Base-by-base conservation (phyloP, 2,113 vertebrate species). In the Peromyscus californicus region DNA sequence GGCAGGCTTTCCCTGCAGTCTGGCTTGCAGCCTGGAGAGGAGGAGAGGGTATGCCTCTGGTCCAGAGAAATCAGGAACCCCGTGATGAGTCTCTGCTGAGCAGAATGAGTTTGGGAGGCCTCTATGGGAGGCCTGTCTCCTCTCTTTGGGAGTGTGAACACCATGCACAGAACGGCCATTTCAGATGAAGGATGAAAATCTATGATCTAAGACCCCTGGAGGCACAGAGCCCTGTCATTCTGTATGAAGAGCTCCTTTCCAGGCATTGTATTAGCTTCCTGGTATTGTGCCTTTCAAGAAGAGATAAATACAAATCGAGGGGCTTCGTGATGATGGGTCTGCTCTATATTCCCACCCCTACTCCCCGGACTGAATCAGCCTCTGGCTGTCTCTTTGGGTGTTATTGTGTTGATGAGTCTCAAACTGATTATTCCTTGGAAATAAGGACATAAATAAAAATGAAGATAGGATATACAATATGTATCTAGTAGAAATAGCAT, bases 201-300 rank as follows among this genome's bases (percentile, higher is more conserved):
- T 16, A 93, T 88, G 51, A 67, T 93, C 95, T 87, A 63, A 26
- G 82, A 93, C 65, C 48, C 96, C 91, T 72, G 12, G 3, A 97
- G 94, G 72, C 95, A 79, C 11, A 17, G 1, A 61, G 45, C 6
- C 82, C 95, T 97, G 96, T 94, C 85, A 89, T 97, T 94, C 91
- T 82, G 83, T 36, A 96, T 17, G 93, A 97, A 93, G 97, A 48
- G 29, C 17, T 97, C 94, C 63, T 96, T 98, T 96, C 57, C 39
- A 72, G 95, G 76, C 67, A 59, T 39, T 82, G 59, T 29, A 45
- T 97, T 94, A 63, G 51, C 97, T 97, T 97, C 83, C 70, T 29
- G 74, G 83, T 95, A 93, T 96, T 83, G 87, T 29, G 26, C 93
- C 86, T 97, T 95, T n/a, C 21, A 31, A 95, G 31, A 26, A 91